Conservation (phyloP, 2,888 invertebrate species). For the Phrixothrix hirtus region DNA sequence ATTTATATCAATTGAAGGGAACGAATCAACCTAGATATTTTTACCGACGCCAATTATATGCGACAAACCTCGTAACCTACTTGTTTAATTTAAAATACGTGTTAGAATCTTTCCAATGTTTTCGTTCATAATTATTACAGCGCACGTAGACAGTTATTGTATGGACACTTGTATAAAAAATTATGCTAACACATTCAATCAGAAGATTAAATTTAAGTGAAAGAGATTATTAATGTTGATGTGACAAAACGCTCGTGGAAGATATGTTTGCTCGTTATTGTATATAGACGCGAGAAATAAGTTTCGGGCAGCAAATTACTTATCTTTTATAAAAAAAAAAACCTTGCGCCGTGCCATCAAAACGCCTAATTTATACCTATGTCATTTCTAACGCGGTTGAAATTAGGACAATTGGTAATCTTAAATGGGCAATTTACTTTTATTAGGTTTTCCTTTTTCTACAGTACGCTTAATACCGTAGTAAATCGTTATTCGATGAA, state of each 20-base stretch:
- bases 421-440: too few species aligned
- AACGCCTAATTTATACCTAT: too few species aligned
- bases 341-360: too few species aligned
- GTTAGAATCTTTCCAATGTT: slow-evolving; percentile 11
- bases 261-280: not conserved
- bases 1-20: slow-evolving; percentile 31
- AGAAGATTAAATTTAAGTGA: too few species aligned
- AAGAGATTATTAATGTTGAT: too few species aligned
- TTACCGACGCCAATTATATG: slow-evolving; percentile 18
- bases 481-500: too few species aligned
- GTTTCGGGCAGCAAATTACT: not conserved
- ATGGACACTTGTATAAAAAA: not conserved
- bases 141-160: not conserved
- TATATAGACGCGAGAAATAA: not conserved
- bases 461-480: too few species aligned
- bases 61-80: slow-evolving; percentile 30
- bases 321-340: too few species aligned
- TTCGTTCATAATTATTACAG: not conserved
- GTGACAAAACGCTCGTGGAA: not conserved
- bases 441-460: too few species aligned
- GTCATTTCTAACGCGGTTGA: too few species aligned
- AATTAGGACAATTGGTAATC: too few species aligned
- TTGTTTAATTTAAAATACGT: slow-evolving; percentile 25
- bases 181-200: not conserved
- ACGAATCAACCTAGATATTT: slow-evolving; percentile 29